Evolutionary conservation across 2,797 vertebrate species (phyloP), one percentile per base, ranked within the genome.

Genomic region (Scolopax bukidnonensis): DNA sequence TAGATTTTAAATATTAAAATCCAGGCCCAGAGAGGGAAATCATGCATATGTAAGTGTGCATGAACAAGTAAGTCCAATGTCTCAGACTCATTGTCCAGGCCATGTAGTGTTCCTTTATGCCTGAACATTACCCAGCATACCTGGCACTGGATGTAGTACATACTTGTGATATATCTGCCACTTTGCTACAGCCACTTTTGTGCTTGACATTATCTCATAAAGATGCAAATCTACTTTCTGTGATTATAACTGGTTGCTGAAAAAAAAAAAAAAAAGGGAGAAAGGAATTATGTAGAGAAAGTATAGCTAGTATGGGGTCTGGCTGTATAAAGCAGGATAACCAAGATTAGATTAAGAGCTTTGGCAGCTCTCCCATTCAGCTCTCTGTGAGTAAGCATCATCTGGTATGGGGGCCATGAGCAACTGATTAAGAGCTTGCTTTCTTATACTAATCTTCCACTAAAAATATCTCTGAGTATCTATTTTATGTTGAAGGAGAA

Each of bases 1-100:
- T 75, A 93, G 27, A 61, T 76, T 90, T 94, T 79, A 87, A 92
- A 93, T 88, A 93, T 84, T 95, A 75, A 95, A 91, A 76, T 79
- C 17, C 21, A 65, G 4, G 7, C 9, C 36, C 32, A 38, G 17
- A 10, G 32, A 45, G n/a, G 41, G n/a, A 74, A 94, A 74, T 32
- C 54, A 56, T 79, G 16, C 0, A 0, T 36, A 48, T 63, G 3
- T 36, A 82, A 65, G 6, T 16, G 18, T 28, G 11, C 27, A 67
- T 51, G 47, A 76, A 51, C 43, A 91, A 87, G n/a, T 36, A 53
- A 38, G 24, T 54, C 18, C n/a, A 70, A 25, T 25, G 15, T n/a
- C 41, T 65, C 71, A 69, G 30, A 65, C 6, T 59, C 38, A 21
- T 11, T 90, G 68, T 10, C n/a, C 51, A 63, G 38, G 9, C 10